These are phyloP conservation scores for Mionectes macconnelli DNA, from an alignment of 2,113 vertebrate genomes.

Conservation along the genomic window DNA sequence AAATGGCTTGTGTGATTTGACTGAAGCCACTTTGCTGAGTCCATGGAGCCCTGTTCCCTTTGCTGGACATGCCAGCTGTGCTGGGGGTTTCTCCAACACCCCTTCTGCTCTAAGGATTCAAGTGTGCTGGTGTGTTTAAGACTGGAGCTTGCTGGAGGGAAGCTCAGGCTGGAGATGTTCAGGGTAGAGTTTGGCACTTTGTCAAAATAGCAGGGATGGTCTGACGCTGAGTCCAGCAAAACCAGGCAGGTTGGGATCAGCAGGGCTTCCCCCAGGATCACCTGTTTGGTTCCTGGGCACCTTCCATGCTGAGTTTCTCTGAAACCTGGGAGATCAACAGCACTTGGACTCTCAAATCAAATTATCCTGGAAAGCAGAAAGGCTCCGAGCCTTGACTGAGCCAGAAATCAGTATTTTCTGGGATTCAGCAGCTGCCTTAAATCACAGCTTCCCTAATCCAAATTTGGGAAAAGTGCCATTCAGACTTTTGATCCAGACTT, in stretches of 20 bases:
- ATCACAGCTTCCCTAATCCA: neutral
- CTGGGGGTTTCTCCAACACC: neutral
- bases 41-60: neutral
- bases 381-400: neutral
- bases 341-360: neutral
- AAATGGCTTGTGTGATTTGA: neutral
- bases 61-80: neutral
- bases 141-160: neutral
- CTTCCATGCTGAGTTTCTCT: neutral
- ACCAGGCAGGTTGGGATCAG: neutral
- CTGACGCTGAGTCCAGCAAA: neutral
- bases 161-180: neutral
- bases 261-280: neutral
- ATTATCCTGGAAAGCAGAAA: constrained; percentile 30
- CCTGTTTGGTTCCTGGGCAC: neutral
- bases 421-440: neutral
- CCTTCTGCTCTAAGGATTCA: neutral
- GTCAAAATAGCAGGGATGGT: neutral
- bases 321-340: neutral
- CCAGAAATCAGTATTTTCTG: neutral
- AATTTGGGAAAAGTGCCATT: neutral
- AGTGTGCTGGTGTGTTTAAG: neutral
- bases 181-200: neutral
- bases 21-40: neutral
- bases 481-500: neutral